phyloP scores from a whole-genome alignment of 1,140 invertebrate genomes.

The Coenobita brevimanus region DNA sequence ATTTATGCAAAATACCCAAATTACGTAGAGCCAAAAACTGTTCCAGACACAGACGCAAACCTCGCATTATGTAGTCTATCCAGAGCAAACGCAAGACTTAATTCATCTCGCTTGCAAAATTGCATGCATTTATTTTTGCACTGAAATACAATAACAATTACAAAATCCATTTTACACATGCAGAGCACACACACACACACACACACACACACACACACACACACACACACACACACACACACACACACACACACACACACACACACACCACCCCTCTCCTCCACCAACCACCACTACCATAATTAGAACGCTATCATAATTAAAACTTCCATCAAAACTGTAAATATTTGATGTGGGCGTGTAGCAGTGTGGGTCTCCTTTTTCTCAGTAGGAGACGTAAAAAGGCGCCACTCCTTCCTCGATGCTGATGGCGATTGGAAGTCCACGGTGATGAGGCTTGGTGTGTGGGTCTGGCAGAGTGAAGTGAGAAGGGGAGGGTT shows the following conservation, averaged over 20 bases:
- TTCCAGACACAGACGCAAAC: too few species aligned
- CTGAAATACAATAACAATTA: too few species aligned
- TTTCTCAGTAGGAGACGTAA: slow-evolving; percentile 7
- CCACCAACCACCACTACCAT: not conserved
- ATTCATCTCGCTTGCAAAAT: too few species aligned
- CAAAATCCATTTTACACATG: too few species aligned
- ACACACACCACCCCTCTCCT: not conserved
- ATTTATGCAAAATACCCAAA: too few species aligned
- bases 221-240: not conserved
- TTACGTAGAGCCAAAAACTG: too few species aligned
- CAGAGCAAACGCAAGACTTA: too few species aligned
- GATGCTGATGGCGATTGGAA: slow-evolving; percentile 33
- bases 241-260: not conserved
- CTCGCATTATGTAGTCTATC: too few species aligned
- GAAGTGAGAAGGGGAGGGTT: not conserved
- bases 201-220: slow-evolving; percentile 12
- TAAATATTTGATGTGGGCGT: slow-evolving; percentile 51
- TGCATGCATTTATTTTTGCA: too few species aligned
- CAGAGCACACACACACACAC: not conserved
- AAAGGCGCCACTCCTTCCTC: not conserved
- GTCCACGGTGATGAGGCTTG: slow-evolving; percentile 16
- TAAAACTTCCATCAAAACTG: slow-evolving; percentile 58
- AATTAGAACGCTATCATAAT: slow-evolving; percentile 59
- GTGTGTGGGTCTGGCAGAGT: slow-evolving; percentile 2
- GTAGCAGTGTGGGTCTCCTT: slow-evolving; percentile 15